Evolutionary conservation across 2,888 invertebrate species (phyloP).

Genomic region (Bruchidius siliquastri): DNA sequence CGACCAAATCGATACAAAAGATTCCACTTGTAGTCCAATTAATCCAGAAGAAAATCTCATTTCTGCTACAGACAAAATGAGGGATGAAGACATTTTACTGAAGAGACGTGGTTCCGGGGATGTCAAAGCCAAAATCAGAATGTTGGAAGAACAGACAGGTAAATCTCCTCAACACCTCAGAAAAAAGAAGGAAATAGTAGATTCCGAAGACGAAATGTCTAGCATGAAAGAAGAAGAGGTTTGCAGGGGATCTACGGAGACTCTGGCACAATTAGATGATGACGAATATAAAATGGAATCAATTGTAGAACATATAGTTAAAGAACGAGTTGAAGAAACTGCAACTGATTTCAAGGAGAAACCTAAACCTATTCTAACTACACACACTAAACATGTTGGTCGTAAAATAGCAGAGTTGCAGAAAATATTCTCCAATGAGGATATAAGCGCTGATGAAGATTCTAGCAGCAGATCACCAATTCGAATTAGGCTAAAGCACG

Average conservation of each 20-base stretch:
- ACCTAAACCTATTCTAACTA: constrained; percentile 24
- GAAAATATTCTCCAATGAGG: constrained; percentile 45
- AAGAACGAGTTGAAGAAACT: constrained; percentile 23
- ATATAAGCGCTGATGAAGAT: constrained; percentile 22
- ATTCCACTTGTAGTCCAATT: constrained; percentile 53
- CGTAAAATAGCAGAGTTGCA: constrained; percentile 50
- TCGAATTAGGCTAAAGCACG: constrained; percentile 5
- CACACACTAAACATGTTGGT: constrained; percentile 43
- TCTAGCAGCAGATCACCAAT: constrained; percentile 14
- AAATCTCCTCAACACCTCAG: constrained; percentile 39
- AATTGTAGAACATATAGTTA: constrained; percentile 22
- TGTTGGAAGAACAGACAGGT: constrained; percentile 51
- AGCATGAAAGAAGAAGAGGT: constrained; percentile 46
- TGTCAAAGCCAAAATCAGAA: constrained; percentile 54
- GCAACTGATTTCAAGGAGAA: constrained; percentile 12
- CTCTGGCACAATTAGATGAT: constrained; percentile 44
- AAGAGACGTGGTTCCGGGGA: constrained; percentile 49
- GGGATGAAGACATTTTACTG: constrained; percentile 42
- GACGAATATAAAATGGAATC: constrained; percentile 35
- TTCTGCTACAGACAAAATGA: constrained; percentile 30
- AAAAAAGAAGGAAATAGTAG: constrained; percentile 39
- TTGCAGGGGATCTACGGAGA: constrained; percentile 42
- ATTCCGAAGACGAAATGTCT: constrained; percentile 47
- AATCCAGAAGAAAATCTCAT: constrained; percentile 39
- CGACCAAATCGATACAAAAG: constrained; percentile 51